Base-by-base conservation (phyloP, 2,797 vertebrate genomes). In the Telmatherina bonti region DNA sequence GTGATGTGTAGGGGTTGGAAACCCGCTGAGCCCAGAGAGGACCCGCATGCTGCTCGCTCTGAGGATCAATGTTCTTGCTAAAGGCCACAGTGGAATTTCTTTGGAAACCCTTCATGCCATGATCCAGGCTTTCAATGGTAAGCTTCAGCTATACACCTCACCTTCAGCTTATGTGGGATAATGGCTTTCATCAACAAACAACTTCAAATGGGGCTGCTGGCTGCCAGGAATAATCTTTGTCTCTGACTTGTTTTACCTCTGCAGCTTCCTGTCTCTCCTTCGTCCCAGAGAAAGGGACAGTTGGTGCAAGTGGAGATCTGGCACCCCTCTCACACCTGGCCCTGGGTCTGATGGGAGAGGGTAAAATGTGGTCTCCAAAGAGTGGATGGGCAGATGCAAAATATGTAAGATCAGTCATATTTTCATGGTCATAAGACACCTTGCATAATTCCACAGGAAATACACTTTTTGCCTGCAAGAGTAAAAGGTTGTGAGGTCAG, bases 321-420 rank as follows among this genome's bases (percentile, higher is more conserved):
- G 97, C 98, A 0, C 98, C 98, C 0, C 96, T 99, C 56, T 96
- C 98, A 82, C 98, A 99, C 87, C 94, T 99, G 73, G 96, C 97
- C n/a, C 91, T 99, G 41, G 98, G 98, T 57, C 91, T 99, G 59
- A 98, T 97, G 89, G 98, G 98, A 86, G 98, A 99, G 89, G 98
- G 98, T 16, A 98, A 96, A 93, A 99, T 99, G 98, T 99, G 98
- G 98, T 99, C 98, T 20, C 98, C 97, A 0, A 99, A 97, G 89
- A 99, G 97, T 26, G 98, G 98, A 62, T 99, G 98, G 98, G 98
- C 98, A 22, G 96, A 99, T 60, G 97, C 98, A 72, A 99, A 99
- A 99, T 99, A 99, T 2, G 98, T 99, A 96, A 95, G 97, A 62
- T 24, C 53, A 49, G 62, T 13, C 22, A 54, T 43, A 10, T 69